Evolutionary conservation across 1,140 invertebrate genomes (phyloP).

Genomic region (Antheraea mylitta): DNA sequence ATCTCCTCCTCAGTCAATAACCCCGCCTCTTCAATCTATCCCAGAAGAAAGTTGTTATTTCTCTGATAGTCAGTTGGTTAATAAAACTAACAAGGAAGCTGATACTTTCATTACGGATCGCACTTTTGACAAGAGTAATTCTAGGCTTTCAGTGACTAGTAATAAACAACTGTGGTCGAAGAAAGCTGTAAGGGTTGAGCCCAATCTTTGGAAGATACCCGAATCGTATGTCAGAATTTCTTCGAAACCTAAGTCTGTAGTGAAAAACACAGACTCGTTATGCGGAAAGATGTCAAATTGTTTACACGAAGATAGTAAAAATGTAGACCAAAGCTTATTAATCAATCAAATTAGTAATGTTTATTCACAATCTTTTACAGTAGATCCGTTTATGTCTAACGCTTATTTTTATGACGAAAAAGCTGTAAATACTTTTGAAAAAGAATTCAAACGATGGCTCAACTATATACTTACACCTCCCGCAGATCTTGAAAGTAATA

Average conservation of each 20-base stretch:
- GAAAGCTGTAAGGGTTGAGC: conserved; percentile 53
- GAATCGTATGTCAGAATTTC: conserved; percentile 38
- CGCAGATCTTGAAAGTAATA: conserved; percentile 83
- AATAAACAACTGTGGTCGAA: conserved; percentile 60
- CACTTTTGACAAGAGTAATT: conserved; percentile 29
- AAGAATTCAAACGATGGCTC: conserved; percentile 92
- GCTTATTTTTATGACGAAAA: conserved; percentile 88
- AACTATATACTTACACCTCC: conserved; percentile 92
- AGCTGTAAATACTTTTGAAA: conserved; percentile 89
- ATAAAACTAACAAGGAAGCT: conserved; percentile 52
- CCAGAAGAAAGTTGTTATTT: conserved; percentile 70
- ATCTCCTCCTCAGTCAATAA: conserved; percentile 62
- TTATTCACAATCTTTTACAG: conserved; percentile 81
- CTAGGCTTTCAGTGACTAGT: background rate
- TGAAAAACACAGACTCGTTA: conserved; percentile 38
- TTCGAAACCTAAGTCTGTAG: conserved; percentile 37
- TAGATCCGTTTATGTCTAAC: conserved; percentile 84
- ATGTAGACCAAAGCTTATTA: conserved; percentile 42
- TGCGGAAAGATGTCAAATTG: conserved; percentile 31
- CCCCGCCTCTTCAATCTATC: conserved; percentile 68
- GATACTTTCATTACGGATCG: conserved; percentile 59
- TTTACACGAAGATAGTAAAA: conserved; percentile 57
- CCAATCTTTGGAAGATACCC: conserved; percentile 63
- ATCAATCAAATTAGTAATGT: conserved; percentile 60
- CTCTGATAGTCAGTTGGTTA: conserved; percentile 48